Evolutionary conservation across 1,140 invertebrate genomes (phyloP), one percentile per base, ranked within the genome.

Genomic region (Pygmarrhopalites habei): DNA sequence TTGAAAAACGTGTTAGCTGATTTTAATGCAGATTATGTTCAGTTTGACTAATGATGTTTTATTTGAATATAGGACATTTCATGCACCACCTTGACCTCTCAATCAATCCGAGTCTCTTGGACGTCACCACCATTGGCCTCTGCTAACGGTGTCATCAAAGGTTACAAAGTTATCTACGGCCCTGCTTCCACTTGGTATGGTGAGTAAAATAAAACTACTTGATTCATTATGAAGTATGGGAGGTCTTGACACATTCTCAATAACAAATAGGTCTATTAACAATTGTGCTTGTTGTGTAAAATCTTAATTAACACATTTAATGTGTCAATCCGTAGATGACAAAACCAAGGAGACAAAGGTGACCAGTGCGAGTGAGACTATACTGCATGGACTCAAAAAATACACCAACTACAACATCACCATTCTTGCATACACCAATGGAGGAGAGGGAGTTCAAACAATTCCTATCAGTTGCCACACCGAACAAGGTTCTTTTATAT

Each of bases 381-480:
- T 93, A 72, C 81, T 95, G 5, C 88, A 93, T 73, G 90, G 88
- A 52, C 78, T 98, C 26, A 89, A 92, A 75, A 95, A 95, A 75
- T 97, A 87, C 75, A 97, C 93, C 1, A 97, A 98, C 78, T 98
- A 97, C 77, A 95, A 90, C 57, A 92, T 98, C 83, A 90, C 95
- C 81, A 91, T 97, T 35, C 77, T 96, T 65, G 92, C 93, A 46
- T 95, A 86, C 72, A 97, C 93, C 28, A 88, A 90, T 51, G 93
- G 92, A 62, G 95, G 95, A n/a, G 93, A 96, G 75, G 95, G 94
- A 60, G 91, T 95, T 32, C 84, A 89, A 64, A 92, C 89, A 72
- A 82, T 83, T 23, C 87, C 92, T 5, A 90, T 96, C 71, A 90
- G 92, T 77, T 93, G 92, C 72, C 88, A 91, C 76, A 97, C 94